Evolutionary conservation across 2,113 vertebrate genomes (phyloP).

Genomic region (Hippocampus mohnikei): DNA sequence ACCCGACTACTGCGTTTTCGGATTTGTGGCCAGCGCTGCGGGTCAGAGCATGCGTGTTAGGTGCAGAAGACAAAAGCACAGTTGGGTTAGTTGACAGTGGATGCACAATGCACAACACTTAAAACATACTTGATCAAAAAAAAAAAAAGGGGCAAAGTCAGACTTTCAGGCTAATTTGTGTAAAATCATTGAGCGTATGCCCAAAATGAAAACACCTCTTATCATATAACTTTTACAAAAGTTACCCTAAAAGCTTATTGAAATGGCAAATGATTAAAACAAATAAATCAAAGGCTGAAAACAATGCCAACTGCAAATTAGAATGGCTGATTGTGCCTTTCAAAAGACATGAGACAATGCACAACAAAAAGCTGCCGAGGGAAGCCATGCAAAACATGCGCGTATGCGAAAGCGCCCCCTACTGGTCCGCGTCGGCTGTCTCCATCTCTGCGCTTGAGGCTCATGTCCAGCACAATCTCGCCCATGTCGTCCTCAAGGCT

Average conservation of each 20-base stretch:
- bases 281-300: no score
- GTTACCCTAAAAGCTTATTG: no score
- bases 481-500: slow-evolving; percentile 97
- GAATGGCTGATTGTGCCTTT: no score
- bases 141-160: slow-evolving; percentile 2
- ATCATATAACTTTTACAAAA: no score
- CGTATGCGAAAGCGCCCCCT: slow-evolving; percentile 8
- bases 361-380: neutral
- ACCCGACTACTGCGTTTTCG: slow-evolving; percentile 67
- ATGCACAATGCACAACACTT: slow-evolving; percentile 2
- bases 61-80: slow-evolving; percentile 58
- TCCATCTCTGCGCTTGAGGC: slow-evolving; percentile 77
- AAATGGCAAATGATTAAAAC: no score
- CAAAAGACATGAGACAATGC: neutral
- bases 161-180: neutral
- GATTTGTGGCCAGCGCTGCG: slow-evolving; percentile 61
- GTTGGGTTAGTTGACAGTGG: slow-evolving; percentile 42
- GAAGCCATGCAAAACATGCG: slow-evolving; percentile 24
- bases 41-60: slow-evolving; percentile 59
- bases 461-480: slow-evolving; percentile 82
- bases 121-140: neutral
- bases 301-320: no score
- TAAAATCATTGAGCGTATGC: no score
- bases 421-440: slow-evolving; percentile 77
- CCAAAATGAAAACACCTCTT: no score